Percentiles rank a stretch among this genome's conserved stretches.
Conservation (phyloP, 2,113 vertebrate species). For the Cebidichthys violaceus region DNA sequence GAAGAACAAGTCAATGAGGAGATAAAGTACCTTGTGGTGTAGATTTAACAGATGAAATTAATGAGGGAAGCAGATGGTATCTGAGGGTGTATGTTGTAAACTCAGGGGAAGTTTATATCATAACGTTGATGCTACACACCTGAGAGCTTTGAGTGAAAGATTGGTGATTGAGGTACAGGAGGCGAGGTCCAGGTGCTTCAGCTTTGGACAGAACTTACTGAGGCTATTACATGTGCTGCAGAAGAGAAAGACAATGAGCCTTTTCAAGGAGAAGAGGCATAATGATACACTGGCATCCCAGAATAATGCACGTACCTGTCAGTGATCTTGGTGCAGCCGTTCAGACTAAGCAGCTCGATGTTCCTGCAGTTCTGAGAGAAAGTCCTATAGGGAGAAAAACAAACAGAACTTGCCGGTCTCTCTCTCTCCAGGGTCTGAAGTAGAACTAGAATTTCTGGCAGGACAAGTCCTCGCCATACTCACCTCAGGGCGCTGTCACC, state of each 20-base stretch:
- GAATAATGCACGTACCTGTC: conserved; percentile 87
- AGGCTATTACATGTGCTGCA: conserved; percentile 96
- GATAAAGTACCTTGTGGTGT: neutral
- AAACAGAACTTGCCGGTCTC: neutral
- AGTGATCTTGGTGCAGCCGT: conserved; percentile 98
- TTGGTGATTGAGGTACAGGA: conserved; percentile 99
- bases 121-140: conserved; percentile 78
- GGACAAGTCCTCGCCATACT: neutral
- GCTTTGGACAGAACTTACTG: conserved; percentile 99
- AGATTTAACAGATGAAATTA: neutral
- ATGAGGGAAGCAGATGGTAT: neutral
- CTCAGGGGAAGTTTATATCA: neutral
- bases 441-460: neutral
- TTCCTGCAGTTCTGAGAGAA: conserved; percentile 99
- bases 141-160: conserved; percentile 97
- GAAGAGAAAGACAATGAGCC: conserved; percentile 31
- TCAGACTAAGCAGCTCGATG: conserved; percentile 96
- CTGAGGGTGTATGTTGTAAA: neutral
- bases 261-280: neutral
- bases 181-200: conserved; percentile 95
- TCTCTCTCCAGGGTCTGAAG: neutral
- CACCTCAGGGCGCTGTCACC: conserved; percentile 97
- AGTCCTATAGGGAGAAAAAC: conserved; percentile 83
- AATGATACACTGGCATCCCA: neutral
- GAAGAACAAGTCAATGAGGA: neutral